A percentile compares a stretch with the other conserved stretches of the same genome.
Conservation (phyloP, 2,113 vertebrate species). For the Turnix velox region DNA sequence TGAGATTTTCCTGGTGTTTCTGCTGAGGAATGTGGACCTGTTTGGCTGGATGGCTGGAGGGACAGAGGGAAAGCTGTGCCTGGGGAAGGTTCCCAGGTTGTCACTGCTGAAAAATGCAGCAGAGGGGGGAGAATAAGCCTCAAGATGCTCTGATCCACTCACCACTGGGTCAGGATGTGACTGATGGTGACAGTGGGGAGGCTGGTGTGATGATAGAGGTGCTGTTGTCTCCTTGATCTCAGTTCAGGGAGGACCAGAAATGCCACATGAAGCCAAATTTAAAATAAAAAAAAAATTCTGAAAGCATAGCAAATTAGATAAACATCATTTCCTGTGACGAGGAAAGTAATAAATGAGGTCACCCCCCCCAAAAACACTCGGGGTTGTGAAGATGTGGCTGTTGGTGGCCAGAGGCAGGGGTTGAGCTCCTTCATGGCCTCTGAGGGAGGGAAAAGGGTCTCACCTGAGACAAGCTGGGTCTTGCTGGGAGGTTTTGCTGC, state of each 20-base stretch:
- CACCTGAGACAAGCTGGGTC: neutral
- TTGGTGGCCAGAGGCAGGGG: neutral
- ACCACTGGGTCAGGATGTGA: too few species aligned
- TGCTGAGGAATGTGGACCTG: constrained; percentile 41
- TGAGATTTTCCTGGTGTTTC: neutral
- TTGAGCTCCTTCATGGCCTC: too few species aligned
- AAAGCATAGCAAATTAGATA: constrained; percentile 44
- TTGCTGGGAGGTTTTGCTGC: constrained; percentile 23
- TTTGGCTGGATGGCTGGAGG: constrained; percentile 21
- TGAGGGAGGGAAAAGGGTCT: constrained; percentile 36
- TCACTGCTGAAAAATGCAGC: constrained; percentile 29
- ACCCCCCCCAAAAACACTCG: constrained; percentile 22
- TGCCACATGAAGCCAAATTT: neutral
- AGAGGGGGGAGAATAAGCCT: constrained; percentile 7
- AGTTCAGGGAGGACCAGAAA: neutral
- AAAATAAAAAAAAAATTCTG: neutral
- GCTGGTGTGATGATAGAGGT: accelerated
- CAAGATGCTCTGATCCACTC: neutral
- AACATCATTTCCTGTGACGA: constrained; percentile 51
- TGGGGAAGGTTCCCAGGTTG: neutral
- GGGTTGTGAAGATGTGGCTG: neutral
- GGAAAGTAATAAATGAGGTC: constrained; percentile 52
- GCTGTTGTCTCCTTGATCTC: neutral
- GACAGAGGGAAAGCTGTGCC: constrained; percentile 20
- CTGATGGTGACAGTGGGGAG: neutral